These are phyloP conservation scores for Tortrix viridana DNA, from an alignment of 2,888 invertebrate genomes.

Conservation along the genomic window DNA sequence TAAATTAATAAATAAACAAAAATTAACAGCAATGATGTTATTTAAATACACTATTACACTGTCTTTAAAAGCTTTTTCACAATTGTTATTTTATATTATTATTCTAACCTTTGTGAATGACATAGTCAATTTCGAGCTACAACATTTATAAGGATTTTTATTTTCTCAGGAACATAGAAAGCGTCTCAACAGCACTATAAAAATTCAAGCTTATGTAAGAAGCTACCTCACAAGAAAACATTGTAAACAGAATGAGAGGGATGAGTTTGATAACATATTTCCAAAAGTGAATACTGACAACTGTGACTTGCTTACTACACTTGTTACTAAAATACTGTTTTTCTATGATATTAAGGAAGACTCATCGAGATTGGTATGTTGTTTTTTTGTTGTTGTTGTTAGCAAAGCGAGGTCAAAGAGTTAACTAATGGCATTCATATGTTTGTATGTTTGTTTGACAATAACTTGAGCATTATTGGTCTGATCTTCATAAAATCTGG, in stretches of 20 bases:
- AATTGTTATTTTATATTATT: constrained; percentile 1
- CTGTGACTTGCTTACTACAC: constrained; percentile 77
- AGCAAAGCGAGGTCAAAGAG: no score
- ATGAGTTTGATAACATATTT: constrained; percentile 87
- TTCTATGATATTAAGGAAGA: constrained; percentile 90
- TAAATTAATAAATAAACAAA: no score
- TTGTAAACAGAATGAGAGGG: constrained; percentile 86
- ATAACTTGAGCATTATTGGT: no score
- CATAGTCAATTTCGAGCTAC: no score
- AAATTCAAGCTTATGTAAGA: constrained; percentile 92
- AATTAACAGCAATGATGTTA: no score
- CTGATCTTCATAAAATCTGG: no score
- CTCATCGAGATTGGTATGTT: constrained; percentile 76
- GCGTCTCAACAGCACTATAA: constrained; percentile 89
- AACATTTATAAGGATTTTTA: constrained; percentile 41
- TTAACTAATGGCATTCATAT: no score
- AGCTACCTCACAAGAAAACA: constrained; percentile 89
- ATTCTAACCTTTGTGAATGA: no score
- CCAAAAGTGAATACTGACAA: constrained; percentile 74
- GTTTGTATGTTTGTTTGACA: no score
- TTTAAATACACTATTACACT: no score
- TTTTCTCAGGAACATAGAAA: constrained; percentile 87
- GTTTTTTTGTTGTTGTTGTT: no score
- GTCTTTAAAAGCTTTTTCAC: not conserved
- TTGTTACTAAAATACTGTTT: constrained; percentile 89